Conservation (phyloP, 2,113 vertebrate species). For the Malurus alboscapulatus region DNA sequence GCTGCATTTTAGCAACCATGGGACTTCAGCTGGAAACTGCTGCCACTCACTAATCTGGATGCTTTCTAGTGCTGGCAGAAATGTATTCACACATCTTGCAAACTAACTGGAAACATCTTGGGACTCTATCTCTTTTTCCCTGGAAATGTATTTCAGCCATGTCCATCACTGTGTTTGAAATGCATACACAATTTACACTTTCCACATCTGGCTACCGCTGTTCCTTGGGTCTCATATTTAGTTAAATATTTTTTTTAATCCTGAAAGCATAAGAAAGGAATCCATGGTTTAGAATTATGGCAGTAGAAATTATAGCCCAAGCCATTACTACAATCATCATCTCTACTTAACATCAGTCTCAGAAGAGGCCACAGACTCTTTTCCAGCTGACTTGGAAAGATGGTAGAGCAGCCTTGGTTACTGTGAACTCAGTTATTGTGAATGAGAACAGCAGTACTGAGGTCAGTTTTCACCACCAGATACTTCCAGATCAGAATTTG, state of each 20-base stretch:
- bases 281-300: background rate
- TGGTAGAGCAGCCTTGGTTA: background rate
- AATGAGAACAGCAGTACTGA: background rate
- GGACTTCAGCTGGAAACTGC: background rate
- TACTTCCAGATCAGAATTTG: background rate
- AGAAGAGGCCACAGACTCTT: background rate
- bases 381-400: background rate
- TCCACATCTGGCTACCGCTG: background rate
- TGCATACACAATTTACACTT: background rate
- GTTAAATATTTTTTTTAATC: background rate
- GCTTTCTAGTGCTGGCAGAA: background rate
- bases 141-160: background rate
- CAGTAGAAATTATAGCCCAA: background rate
- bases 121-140: background rate
- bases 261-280: background rate
- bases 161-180: background rate
- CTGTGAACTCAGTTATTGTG: too few species aligned
- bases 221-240: background rate
- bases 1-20: background rate
- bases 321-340: background rate
- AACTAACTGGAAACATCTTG: background rate
- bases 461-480: background rate
- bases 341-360: background rate
- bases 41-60: background rate
- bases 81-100: background rate